These are phyloP conservation scores for Xenops minutus DNA, from an alignment of 2,797 vertebrate genomes.

Conservation along the genomic window DNA sequence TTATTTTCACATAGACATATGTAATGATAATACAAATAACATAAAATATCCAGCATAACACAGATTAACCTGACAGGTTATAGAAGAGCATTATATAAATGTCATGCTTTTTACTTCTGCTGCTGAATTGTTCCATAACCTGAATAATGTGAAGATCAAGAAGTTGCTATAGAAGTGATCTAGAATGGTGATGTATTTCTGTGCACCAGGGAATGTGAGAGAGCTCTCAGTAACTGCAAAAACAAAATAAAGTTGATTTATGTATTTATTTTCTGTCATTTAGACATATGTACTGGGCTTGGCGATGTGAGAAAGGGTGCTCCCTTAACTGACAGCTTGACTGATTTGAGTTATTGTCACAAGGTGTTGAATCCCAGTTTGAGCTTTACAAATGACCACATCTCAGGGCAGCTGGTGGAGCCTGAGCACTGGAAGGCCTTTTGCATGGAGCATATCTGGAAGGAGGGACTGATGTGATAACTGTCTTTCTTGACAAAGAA, in stretches of 20 bases:
- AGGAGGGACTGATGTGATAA: neutral
- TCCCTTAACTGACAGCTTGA: neutral
- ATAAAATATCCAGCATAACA: neutral
- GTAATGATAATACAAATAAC: neutral
- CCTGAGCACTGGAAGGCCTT: neutral
- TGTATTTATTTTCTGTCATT: neutral
- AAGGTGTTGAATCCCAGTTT: neutral
- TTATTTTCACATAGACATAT: neutral
- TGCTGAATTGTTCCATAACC: neutral
- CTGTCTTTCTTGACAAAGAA: neutral
- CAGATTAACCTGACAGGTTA: neutral
- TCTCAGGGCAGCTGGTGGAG: neutral
- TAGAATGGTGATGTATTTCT: neutral
- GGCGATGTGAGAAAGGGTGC: neutral
- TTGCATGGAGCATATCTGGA: neutral
- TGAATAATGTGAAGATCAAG: neutral
- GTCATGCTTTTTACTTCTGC: neutral
- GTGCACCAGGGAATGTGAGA: neutral
- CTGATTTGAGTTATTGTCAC: neutral
- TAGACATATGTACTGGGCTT: neutral
- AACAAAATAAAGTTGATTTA: neutral
- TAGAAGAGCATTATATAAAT: neutral
- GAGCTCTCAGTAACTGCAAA: neutral
- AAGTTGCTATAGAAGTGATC: neutral
- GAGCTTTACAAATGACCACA: neutral